Percentiles rank a stretch among this genome's conserved stretches.
Evolutionary conservation across 2,888 invertebrate species (phyloP).

Genomic region (Aelia acuminata): DNA sequence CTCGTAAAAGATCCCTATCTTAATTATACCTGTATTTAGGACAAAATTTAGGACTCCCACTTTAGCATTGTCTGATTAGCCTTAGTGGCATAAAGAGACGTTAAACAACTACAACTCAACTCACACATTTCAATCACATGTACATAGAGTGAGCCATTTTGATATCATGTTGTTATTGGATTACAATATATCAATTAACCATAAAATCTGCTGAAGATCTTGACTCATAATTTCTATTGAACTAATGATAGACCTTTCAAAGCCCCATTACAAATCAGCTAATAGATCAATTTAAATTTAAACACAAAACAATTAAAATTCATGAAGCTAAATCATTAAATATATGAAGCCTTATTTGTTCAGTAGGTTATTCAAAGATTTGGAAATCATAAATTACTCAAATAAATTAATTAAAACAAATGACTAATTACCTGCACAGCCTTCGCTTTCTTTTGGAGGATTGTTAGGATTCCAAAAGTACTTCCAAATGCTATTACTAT

Average conservation of each 20-base stretch:
- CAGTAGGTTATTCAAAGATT: neutral
- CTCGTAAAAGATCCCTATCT: too few relatives aligned
- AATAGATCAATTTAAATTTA: neutral
- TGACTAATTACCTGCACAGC: slow-evolving; percentile 37
- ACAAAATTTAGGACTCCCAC: too few relatives aligned
- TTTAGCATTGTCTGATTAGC: too few relatives aligned
- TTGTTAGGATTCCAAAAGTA: slow-evolving; percentile 56
- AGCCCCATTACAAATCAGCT: neutral
- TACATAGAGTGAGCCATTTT: too few relatives aligned
- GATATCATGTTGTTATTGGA: neutral
- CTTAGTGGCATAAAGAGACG: too few relatives aligned
- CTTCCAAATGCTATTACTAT: slow-evolving; percentile 57
- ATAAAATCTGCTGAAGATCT: neutral
- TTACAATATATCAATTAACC: neutral
- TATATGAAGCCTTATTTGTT: neutral
- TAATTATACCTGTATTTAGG: too few relatives aligned
- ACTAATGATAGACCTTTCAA: neutral
- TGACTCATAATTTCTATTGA: neutral
- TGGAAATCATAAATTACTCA: neutral
- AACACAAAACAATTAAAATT: neutral
- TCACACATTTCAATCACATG: too few relatives aligned
- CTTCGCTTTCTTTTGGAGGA: slow-evolving; percentile 56
- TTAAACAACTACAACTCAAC: too few relatives aligned
- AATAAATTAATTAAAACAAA: neutral
- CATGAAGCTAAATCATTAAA: neutral